Base-by-base conservation (phyloP, 1,140 invertebrate species). In the Tetramorium alpestre region DNA sequence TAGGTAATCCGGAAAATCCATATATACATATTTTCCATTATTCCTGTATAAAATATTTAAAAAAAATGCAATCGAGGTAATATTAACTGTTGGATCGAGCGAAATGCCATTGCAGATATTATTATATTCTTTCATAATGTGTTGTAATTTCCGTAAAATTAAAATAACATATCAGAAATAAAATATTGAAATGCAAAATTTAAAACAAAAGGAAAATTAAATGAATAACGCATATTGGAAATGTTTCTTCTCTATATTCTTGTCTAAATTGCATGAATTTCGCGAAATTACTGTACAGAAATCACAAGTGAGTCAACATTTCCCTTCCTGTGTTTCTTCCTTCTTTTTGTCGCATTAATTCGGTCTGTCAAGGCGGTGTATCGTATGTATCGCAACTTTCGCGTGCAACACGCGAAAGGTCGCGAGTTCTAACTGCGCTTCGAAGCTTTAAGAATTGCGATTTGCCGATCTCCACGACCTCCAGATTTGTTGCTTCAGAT, bases 361-460 rank as follows among this genome's bases (percentile, higher is more conserved):
- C 44, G 69, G 54, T 75, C 41, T 60, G 54, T 75, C 80, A 75
- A 84, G 69, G 49, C 65, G 38, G 69, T 44, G 49, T 81, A 81
- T 84, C 69, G 54, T 60, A 47, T 47, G 28, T 60, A 75, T 54
- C 69, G 69, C 54, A 13, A 73, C 38, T 47, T 60, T 73, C 51
- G 80, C 80, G 80, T 84, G 80, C 54, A 33, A 73, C 80, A 84
- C 80, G 80, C 80, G 44, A 84, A 60, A 84, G 80, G 54, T 84
- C 80, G 80, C 54, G 56, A 33, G 69, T 44, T 84, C 38, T 84
- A 75, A 82, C 18, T 73, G 80, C 54, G 67, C 38, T 73, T 58
- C 54, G 41, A 49, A 62, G 54, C 54, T 75, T 60, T 47, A 73
- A 73, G 38, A 82, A 60, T 38, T 58, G 25, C 54, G 25, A 73